Evolutionary conservation across 1,140 invertebrate genomes (phyloP).

Genomic region (Vollenhovia emeryi): DNA sequence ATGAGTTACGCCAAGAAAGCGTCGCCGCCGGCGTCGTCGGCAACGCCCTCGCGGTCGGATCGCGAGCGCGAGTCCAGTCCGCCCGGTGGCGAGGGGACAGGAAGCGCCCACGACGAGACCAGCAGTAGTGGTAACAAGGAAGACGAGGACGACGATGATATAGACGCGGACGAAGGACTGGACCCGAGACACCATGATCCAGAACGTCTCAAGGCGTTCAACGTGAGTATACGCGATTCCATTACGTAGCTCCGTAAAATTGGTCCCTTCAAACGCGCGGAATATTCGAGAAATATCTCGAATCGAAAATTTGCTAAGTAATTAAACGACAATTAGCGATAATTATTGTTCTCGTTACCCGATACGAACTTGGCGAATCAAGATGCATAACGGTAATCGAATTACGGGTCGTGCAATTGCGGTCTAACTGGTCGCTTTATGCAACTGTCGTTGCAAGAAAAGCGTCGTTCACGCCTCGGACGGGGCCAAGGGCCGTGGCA

Average conservation of each 20-base stretch:
- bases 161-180: slow-evolving; percentile 96
- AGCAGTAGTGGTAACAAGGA: slow-evolving; percentile 96
- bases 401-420: neutral
- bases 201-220: slow-evolving; percentile 98
- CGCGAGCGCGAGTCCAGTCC: slow-evolving; percentile 88
- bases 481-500: neutral
- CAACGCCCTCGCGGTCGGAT: slow-evolving; percentile 83
- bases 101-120: slow-evolving; percentile 94
- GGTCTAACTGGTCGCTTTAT: slow-evolving; percentile 20
- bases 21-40: slow-evolving; percentile 86
- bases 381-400: slow-evolving; percentile 8
- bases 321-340: neutral
- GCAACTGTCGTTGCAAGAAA: slow-evolving; percentile 25
- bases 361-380: neutral
- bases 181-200: slow-evolving; percentile 96
- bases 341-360: neutral
- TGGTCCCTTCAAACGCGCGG: neutral
- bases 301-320: neutral
- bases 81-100: slow-evolving; percentile 86
- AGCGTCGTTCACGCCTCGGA: slow-evolving; percentile 15
- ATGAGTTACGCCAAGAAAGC: slow-evolving; percentile 89
- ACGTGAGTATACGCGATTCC: slow-evolving; percentile 89
- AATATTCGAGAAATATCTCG: neutral
- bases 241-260: neutral
- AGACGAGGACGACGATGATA: slow-evolving; percentile 97